These are phyloP conservation scores for Drosophila dunni DNA, from an alignment of 1,140 invertebrate species.

Conservation along the genomic window DNA sequence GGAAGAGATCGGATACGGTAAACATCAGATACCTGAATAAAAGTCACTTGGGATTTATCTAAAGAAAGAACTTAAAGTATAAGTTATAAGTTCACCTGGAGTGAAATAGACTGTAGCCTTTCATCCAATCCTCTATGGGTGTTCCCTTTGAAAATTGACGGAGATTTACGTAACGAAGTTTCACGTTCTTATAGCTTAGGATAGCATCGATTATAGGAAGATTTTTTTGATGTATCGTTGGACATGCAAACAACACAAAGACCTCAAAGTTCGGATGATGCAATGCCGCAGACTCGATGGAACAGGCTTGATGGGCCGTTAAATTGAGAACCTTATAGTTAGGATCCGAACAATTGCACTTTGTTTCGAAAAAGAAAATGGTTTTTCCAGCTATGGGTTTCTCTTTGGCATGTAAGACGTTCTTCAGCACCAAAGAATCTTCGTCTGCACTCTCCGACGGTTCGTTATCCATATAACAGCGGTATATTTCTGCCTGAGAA, in stretches of 20 bases:
- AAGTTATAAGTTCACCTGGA: constrained; percentile 73
- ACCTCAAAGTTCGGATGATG: constrained; percentile 87
- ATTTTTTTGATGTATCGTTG: constrained; percentile 50
- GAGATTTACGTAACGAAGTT: constrained; percentile 86
- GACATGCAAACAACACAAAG: constrained; percentile 86
- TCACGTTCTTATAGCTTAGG: constrained; percentile 86
- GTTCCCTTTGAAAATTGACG: constrained; percentile 87
- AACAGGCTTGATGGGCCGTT: constrained; percentile 87
- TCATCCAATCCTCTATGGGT: constrained; percentile 87
- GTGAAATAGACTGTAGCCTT: constrained; percentile 85
- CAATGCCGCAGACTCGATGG: constrained; percentile 88
- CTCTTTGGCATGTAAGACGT: background rate
- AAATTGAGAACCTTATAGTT: constrained; percentile 60
- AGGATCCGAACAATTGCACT: constrained; percentile 66
- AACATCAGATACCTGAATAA: constrained; percentile 52
- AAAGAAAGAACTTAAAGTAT: too few species aligned
- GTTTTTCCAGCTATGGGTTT: constrained; percentile 83
- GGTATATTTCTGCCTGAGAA: background rate
- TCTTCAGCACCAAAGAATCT: background rate
- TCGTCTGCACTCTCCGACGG: background rate
- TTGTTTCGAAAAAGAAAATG: constrained; percentile 87
- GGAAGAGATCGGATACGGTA: constrained; percentile 5
- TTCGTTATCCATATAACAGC: constrained; percentile 1
- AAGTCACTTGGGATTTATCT: too few species aligned
- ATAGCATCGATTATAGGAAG: constrained; percentile 78